Evolutionary conservation across 2,113 vertebrate genomes (phyloP), one percentile per base, ranked within the genome.

Genomic region (Ia io): DNA sequence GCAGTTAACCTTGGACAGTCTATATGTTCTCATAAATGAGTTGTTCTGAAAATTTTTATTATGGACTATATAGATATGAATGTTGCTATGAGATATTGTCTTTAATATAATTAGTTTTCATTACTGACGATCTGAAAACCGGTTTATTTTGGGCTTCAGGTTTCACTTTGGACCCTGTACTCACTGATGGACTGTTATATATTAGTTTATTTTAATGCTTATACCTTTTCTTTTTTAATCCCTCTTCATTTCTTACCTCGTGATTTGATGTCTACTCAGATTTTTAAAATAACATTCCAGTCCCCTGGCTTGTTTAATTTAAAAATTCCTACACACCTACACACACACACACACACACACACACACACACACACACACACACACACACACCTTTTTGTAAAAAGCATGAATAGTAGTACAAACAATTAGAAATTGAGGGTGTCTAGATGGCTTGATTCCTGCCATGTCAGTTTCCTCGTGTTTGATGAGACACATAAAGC

Each of bases 401-500:
- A 73, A 94, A 73, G 30, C 30, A 40, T 47, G 30, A 95, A 84
- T 25, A 96, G 14, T 40, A 53, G 35, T 96, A 95, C 78, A 88
- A 93, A 76, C 53, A 94, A 91, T 98, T 97, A 96, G 93, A 67
- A 96, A 95, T 91, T 95, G 88, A 51, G 88, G 69, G 69, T 96
- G 28, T 97, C 83, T 96, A 88, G 95, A 95, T 97, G 91, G 84
- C 88, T 98, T 85, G 92, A 96, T 98, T 98, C 97, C 92, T 97
- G 97, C 97, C 94, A 89, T 97, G 97, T 96, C 97, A 97, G 97
- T 98, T 98, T 97, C 98, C 95, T 97, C 93, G 88, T 98, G 93
- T 98, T 98, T 97, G 98, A 98, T 97, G 98, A 98, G 96, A 97
- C 97, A 97, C 97, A 98, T 95, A 98, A 98, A 98, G 98, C 98